A percentile compares a stretch with the other conserved stretches of the same genome.
Conservation (phyloP, 2,888 invertebrate species). For the Eilema griseolum region DNA sequence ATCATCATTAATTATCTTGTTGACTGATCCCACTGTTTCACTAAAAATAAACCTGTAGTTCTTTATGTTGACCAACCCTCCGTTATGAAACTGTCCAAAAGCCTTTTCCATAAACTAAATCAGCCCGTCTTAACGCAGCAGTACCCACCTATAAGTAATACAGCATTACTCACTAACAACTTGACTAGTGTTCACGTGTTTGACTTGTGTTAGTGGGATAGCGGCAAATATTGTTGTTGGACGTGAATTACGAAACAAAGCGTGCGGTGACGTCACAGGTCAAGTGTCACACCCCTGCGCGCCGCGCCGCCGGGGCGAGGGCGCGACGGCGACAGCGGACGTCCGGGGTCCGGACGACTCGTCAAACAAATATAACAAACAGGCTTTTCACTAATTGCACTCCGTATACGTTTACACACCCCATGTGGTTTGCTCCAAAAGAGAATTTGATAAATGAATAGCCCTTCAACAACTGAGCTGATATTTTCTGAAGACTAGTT, state of each 20-base stretch:
- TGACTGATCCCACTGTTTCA: not conserved
- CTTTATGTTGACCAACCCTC: not conserved
- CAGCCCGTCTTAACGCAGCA: not conserved
- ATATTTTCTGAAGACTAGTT: not conserved
- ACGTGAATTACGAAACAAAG: not conserved
- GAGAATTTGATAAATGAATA: not conserved
- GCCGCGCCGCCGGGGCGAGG: not conserved
- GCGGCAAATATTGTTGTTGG: not conserved
- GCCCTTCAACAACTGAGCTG: not conserved
- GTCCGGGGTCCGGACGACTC: conserved; percentile 16
- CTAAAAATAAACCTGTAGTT: not conserved
- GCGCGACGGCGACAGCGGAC: not conserved
- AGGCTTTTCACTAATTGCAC: conserved; percentile 19
- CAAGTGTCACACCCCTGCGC: conserved; percentile 14
- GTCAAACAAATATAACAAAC: conserved; percentile 39
- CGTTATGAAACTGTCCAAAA: not conserved
- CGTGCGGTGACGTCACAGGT: conserved; percentile 16
- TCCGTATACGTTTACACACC: not conserved
- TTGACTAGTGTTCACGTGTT: not conserved
- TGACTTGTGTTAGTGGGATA: not conserved
- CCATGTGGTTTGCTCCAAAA: not conserved
- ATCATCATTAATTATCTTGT: not conserved
- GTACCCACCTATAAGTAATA: not conserved
- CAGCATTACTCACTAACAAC: not conserved
- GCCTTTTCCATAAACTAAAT: too few relatives aligned